Base-by-base conservation (phyloP, 2,888 invertebrate genomes). In the Agapetus fuscipes region DNA sequence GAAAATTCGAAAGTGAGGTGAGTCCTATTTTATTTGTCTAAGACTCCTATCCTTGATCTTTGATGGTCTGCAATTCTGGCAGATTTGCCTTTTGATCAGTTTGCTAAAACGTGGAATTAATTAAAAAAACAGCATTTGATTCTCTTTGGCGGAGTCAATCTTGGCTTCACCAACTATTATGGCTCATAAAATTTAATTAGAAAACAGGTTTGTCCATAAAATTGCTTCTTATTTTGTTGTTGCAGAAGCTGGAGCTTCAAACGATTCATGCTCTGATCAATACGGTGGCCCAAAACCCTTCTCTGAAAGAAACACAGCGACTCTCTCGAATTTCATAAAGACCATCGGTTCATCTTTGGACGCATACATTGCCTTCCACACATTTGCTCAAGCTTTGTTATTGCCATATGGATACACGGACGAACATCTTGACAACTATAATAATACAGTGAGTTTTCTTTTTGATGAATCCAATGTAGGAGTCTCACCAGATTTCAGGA, bases 311-410 rank as follows among this genome's bases (percentile, higher is more conserved):
- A 78, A 78, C 52, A 57, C 72, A 0, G 52, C 48, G 35, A 61
- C 66, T 1, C 58, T 72, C 2, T 51, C 58, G 0, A 48, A 58
- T 14, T 72, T 66, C 46, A 59, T 68, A 1, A 27, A 38, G 1
- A 37, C 17, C 2, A 45, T 66, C 2, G 52, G 51, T 1, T 59
- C 61, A 4, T 46, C 53, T 1, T 45, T 68, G 1, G 56, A 68
- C 0, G 65, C 71, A 37, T 78, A 74, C 50, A 53, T 75, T 3
- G 65, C 71, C 1, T 62, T 75, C 43, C 78, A 78, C 53, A 73
- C 75, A 0, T 77, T 63, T 51, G 66, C 72, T 1, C 76, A 77
- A 44, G 53, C 68, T 17, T 56, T 73, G 7, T 50, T 73, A 6
- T 50, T 72, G n/a, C 71, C 74, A 0, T 71, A 66, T 45, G 72